phyloP scores from a whole-genome alignment of 2,113 vertebrate genomes.

The Catharus bicknelli region DNA sequence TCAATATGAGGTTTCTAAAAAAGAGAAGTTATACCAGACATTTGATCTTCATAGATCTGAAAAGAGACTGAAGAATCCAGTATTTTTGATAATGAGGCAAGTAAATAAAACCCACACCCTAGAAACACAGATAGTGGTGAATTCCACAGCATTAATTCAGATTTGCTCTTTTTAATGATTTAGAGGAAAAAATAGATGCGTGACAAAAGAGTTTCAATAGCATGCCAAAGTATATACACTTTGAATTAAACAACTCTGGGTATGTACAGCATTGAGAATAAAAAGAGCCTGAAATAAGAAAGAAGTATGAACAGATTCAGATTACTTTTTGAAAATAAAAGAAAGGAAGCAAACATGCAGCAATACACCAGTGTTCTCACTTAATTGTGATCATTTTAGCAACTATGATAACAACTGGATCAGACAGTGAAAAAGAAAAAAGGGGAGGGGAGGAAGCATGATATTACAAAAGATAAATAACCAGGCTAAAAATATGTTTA shows the following conservation, averaged over 20 bases:
- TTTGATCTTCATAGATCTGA: background rate
- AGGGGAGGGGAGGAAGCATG: rapidly evolving
- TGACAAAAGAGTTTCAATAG: background rate
- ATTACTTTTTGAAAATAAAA: background rate
- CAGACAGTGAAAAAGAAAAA: background rate
- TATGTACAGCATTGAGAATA: background rate
- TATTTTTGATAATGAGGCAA: background rate
- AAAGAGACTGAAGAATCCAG: background rate
- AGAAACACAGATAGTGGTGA: background rate
- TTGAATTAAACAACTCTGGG: background rate
- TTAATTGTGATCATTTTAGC: background rate
- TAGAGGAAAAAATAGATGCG: background rate
- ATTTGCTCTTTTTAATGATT: background rate
- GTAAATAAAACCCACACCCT: background rate
- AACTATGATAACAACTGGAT: background rate
- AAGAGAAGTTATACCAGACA: background rate
- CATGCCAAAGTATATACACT: background rate
- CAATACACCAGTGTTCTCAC: background rate
- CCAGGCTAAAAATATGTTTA: background rate
- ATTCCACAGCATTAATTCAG: background rate
- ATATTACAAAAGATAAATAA: background rate
- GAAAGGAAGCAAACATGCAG: background rate
- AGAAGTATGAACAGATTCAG: background rate
- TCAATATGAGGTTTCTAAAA: background rate
- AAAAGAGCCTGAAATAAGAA: background rate